Base-by-base conservation (phyloP, 2,797 vertebrate genomes). In the Naso thynnoides region DNA sequence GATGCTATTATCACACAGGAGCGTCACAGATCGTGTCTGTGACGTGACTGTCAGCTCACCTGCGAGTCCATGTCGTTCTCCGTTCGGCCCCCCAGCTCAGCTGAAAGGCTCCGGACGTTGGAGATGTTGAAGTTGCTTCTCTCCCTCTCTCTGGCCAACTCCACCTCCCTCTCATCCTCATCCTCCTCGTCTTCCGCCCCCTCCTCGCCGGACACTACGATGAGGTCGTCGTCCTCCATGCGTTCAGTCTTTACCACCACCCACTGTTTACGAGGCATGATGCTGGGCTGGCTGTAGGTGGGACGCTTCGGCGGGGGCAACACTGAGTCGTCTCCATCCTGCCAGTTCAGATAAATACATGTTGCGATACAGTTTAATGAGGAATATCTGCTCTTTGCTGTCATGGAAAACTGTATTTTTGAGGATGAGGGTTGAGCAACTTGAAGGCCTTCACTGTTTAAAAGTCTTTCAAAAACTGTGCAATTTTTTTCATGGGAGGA, bases 181-280 rank as follows among this genome's bases (percentile, higher is more conserved):
- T 94, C 93, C 10, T 94, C 95, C 27, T 94, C 94, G 0, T 94
- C 94, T 6, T 93, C 95, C 2, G 86, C 94, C 4, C 88, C 94
- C 52, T 94, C 94, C 70, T 94, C 94, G n/a, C 94, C 94, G 0
- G 95, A 95, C 78, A 95, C 94, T 2, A 95, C 92, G 56, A 95
- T 94, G 76, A 94, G 93, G 88, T 95, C 93, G 31, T 94, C 93
- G 15, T 95, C 94, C 67, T 94, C 89, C 1, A 89, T 53, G 41
- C 93, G 93, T 24, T 95, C 94, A 0, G 91, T 94, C 78, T 96
- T 98, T 78, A 97, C 95, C 39, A 96, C 96, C 62, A 97, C 96
- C 97, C 97, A 98, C 83, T 96, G 96, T 83, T 96, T 96, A 3
- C 96, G 96, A 0, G 97, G 97, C 92, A 96, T 89, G 70, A 96